phyloP scores from a whole-genome alignment of 2,113 vertebrate species.

The Pleuronectes platessa region DNA sequence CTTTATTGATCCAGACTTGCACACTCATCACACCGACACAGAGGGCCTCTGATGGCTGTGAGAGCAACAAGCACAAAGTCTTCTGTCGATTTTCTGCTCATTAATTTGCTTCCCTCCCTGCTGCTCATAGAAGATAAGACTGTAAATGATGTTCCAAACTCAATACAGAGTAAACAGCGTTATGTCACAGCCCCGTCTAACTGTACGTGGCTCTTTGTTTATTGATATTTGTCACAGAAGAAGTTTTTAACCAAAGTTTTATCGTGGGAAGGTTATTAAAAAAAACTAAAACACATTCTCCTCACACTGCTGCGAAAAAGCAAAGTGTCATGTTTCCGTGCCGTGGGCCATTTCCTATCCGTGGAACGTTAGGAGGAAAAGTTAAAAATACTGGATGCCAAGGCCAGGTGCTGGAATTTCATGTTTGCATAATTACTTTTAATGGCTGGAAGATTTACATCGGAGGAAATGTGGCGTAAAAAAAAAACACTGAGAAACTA shows the following conservation, averaged over 20 bases:
- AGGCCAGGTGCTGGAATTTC: conserved; percentile 43
- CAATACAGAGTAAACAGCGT: background rate
- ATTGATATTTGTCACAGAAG: background rate
- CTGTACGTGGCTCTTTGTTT: background rate
- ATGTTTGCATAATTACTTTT: conserved; percentile 40
- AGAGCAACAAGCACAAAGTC: conserved; percentile 27
- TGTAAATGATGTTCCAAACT: background rate
- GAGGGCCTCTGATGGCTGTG: background rate
- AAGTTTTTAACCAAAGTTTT: background rate
- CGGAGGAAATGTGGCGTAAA: conserved; percentile 33
- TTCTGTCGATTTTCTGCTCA: conserved; percentile 19
- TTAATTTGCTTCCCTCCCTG: background rate
- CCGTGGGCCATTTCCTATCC: conserved; percentile 36
- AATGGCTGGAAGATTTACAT: conserved; percentile 51
- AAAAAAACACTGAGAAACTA: conserved; percentile 40
- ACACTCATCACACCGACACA: conserved; percentile 16
- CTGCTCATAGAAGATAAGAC: background rate
- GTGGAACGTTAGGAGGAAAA: conserved; percentile 4
- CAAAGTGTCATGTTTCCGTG: conserved; percentile 9
- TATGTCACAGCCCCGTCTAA: background rate
- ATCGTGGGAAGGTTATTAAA: conserved; percentile 1
- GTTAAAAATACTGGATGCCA: conserved; percentile 13
- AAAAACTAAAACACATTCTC: conserved; percentile 3
- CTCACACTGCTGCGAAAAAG: background rate
- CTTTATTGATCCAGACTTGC: conserved; percentile 24